Evolutionary conservation across 2,888 invertebrate genomes (phyloP).

Genomic region (Leptinotarsa rubiginosa): DNA sequence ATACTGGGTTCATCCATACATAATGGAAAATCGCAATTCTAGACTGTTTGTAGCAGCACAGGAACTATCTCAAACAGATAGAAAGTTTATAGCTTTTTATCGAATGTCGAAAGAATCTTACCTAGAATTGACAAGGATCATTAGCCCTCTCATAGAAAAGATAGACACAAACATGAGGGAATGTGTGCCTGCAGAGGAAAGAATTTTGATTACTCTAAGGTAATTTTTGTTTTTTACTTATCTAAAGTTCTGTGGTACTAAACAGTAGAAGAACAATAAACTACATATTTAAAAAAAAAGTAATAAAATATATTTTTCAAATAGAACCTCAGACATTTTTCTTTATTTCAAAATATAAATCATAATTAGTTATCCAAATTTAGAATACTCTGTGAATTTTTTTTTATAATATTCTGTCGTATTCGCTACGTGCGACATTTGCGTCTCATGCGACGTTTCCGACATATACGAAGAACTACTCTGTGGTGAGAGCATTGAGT

Average conservation of each 20-base stretch:
- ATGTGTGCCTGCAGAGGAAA: not conserved
- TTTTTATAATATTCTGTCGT: not conserved
- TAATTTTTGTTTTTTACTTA: not conserved
- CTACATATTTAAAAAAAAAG: not conserved
- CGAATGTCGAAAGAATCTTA: conserved; percentile 21
- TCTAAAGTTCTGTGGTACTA: not conserved
- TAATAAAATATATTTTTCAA: not conserved
- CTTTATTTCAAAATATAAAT: not conserved
- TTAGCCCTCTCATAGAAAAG: not conserved
- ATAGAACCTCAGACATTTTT: not conserved
- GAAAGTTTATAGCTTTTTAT: conserved; percentile 20
- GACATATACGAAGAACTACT: not conserved
- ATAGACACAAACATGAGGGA: conserved; percentile 2
- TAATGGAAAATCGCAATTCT: conserved; percentile 9
- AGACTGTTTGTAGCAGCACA: conserved; percentile 21
- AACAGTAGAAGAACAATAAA: too few species aligned
- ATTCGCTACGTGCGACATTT: not conserved
- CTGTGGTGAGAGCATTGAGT: too few species aligned
- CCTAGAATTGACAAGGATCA: not conserved
- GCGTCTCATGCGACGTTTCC: not conserved
- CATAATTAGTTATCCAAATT: not conserved
- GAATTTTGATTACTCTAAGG: not conserved
- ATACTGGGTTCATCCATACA: not conserved
- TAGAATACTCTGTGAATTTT: not conserved
- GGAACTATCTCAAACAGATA: not conserved